Evolutionary conservation across 2,113 vertebrate species (phyloP), one percentile per base, ranked within the genome.

Genomic region (Hemichromis elongatus): DNA sequence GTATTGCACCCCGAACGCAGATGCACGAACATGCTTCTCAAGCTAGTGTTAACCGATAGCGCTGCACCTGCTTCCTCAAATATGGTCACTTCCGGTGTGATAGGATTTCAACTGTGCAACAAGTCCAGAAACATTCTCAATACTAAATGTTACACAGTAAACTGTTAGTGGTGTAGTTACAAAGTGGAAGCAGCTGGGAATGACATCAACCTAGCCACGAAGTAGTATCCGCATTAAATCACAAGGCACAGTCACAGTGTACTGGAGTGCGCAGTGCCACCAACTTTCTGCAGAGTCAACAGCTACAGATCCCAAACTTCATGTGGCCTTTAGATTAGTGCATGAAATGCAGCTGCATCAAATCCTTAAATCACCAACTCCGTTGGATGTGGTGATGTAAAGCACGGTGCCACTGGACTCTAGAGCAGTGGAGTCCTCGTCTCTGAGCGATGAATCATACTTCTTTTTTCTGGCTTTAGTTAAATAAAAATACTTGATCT

Each of bases 11-110:
- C n/a, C 37, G 3, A 63, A 63, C 0, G 1, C 59, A 61, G 9
- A 61, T 61, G 57, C 28, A 61, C 3, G 0, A 33, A 61, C 57
- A 19, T 35, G 57, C 28, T 33, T 61, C 19, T 61, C 35, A 70
- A 70, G 35, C 40, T 66, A 40, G 35, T 66, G 35, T 66, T 42
- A 68, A 37, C 63, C 5, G 7, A 68, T 42, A 68, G 37, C 63
- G 40, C 33, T 37, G 33, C 12, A 42, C 12, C 61, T 35, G 0
- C 35, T 68, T 66, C 10, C 0, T 37, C 37, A 66, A 0, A 13
- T 40, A 40, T 68, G 11, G n/a, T 68, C 35, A 68, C 6, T 42
- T 21, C 33, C 33, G 37, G 33, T 13, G 61, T 37, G 61, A 37
- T 37, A 5, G 19, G 33, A 37, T 66, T 19, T 10, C 61, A 66